Evolutionary conservation across 2,797 vertebrate genomes (phyloP).

Genomic region (Tenualosa thibaudeaui): DNA sequence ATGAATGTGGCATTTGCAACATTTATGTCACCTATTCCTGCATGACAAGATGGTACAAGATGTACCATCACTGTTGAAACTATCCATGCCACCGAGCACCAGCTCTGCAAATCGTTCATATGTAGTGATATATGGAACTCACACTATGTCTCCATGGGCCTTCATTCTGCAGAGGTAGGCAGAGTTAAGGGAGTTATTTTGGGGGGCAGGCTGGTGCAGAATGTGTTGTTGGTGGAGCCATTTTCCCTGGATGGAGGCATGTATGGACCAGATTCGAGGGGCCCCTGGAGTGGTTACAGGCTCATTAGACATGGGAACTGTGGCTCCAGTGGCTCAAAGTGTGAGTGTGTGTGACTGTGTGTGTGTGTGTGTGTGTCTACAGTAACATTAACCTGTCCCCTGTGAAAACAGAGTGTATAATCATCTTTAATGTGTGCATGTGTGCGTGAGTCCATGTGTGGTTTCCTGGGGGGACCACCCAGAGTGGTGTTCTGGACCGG

Average conservation of each 20-base stretch:
- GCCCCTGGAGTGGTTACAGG: constrained; percentile 1
- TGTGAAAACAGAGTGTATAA: constrained; percentile 29
- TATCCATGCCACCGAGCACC: neutral
- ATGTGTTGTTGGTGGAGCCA: neutral
- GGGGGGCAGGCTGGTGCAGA: neutral
- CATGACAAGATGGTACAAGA: neutral
- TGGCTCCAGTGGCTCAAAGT: neutral
- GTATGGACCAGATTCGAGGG: neutral
- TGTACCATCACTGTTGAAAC: neutral
- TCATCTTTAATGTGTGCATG: constrained; percentile 28
- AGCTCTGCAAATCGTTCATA: neutral
- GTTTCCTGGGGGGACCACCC: neutral
- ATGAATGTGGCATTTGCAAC: neutral
- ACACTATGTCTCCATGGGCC: neutral
- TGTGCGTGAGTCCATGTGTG: constrained; percentile 3
- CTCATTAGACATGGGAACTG: constrained; percentile 24
- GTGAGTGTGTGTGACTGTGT: neutral
- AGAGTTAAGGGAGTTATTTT: neutral
- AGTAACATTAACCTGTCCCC: constrained; percentile 38
- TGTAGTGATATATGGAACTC: neutral
- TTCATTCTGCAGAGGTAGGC: neutral
- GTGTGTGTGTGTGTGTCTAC: constrained; percentile 33
- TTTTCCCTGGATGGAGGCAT: constrained; percentile 8
- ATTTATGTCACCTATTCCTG: neutral
- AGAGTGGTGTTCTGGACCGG: neutral